Base-by-base conservation (phyloP, 2,113 vertebrate genomes). In the Tamias sibiricus region DNA sequence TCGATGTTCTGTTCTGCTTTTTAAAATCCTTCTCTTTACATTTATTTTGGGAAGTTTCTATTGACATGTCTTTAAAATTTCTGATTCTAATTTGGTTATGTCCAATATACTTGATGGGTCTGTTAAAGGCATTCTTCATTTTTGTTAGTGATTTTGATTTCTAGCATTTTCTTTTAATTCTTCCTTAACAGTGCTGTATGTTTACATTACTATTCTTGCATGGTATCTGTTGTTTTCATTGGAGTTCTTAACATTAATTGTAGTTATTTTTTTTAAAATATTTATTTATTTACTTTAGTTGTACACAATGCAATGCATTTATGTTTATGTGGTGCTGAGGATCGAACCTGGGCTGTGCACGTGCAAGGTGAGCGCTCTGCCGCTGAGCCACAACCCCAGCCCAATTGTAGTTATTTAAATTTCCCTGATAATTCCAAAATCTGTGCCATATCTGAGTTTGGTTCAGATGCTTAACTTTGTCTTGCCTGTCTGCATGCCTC, bases 211-310 rank as follows among this genome's bases (percentile, higher is more conserved):
- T 91, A 54, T 91, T 87, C 57, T 91, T 96, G 35, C 26, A 44
- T 96, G 32, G 62, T 89, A 16, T 91, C 82, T 93, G 17, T 77
- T 88, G 95, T 75, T 96, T 94, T 88, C 30, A 84, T 69, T 82
- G 37, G 13, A 40, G 4, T 4, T 24, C 59, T 82, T 76, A 64
- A 32, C 24, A 57, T 88, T 71, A 82, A n/a, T n/a, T n/a, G n/a
- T n/a, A n/a, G n/a, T n/a, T n/a, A n/a, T n/a, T n/a, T n/a, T n/a
- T n/a, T n/a, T n/a, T n/a, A n/a, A n/a, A n/a, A n/a, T n/a, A n/a
- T n/a, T n/a, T n/a, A n/a, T n/a, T n/a, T n/a, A n/a, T n/a, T n/a
- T n/a, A n/a, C n/a, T n/a, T n/a, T n/a, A n/a, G n/a, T n/a, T n/a
- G n/a, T n/a, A n/a, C n/a, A n/a, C n/a, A n/a, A n/a, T n/a, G n/a